phyloP scores from a whole-genome alignment of 2,797 vertebrate genomes.

The Lepus oiostolus region DNA sequence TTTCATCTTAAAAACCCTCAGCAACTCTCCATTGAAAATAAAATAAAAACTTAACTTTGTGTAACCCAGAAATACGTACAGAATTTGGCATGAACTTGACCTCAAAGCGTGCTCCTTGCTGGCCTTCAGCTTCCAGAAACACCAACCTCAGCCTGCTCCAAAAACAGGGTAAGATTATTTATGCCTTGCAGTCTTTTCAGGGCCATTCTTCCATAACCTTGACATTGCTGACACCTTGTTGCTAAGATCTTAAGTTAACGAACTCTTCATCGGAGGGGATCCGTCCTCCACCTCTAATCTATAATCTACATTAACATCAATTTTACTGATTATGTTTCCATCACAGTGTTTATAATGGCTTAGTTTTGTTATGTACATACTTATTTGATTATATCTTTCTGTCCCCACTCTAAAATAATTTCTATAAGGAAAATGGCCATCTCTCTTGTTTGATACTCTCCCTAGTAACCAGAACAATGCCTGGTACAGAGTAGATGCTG shows the following conservation, averaged over 20 bases:
- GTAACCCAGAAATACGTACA: not conserved
- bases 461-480: not conserved
- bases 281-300: accelerated
- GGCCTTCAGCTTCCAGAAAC: not conserved
- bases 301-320: not conserved
- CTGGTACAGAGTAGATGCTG: not conserved
- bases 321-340: not conserved
- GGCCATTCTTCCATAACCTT: not conserved
- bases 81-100: not conserved
- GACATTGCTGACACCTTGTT: not conserved
- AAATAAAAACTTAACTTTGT: not conserved
- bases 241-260: not conserved
- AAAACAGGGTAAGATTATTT: not conserved
- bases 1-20: not conserved
- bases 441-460: not conserved
- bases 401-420: not conserved
- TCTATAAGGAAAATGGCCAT: not conserved
- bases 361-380: not conserved
- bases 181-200: not conserved
- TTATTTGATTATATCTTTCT: not conserved
- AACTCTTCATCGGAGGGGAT: not conserved
- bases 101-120: not conserved
- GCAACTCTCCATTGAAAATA: not conserved
- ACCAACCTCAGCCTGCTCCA: not conserved
- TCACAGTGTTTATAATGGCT: not conserved